Evolutionary conservation across 2,797 vertebrate genomes (phyloP), one percentile per base, ranked within the genome.

Genomic region (Siniperca undulata): DNA sequence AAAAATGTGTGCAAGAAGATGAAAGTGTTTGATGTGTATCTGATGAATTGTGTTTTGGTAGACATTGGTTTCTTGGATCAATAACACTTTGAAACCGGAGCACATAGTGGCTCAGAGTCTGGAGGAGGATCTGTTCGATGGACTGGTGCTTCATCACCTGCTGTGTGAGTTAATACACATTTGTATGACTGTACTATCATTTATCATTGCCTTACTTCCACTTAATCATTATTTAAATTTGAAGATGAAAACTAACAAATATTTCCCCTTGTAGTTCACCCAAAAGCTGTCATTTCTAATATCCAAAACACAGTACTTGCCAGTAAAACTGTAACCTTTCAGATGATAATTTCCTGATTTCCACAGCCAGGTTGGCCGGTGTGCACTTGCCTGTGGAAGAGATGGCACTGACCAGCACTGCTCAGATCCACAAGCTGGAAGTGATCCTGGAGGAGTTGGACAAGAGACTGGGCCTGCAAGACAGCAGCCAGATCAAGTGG

Each of bases 91-190:
- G 81, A 95, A 96, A 72, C 27, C 83, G 0, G 97, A 99, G 69
- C 97, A 99, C 90, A 97, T 99, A 4, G 95, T 99, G 65, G 97
- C 98, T 75, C 96, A 95, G 90, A 96, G 91, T 83, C 85, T 99
- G 92, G 97, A 99, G 83, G 97, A 99, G 80, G 98, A 99, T 91
- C 82, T 99, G 20, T 99, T 91, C 0, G 98, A 99, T 17, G 98
- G 98, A 24, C 95, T 99, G 67, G 95, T 99, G n/a, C 96, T 99
- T 85, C 97, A 99, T 92, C 98, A 99, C 90, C 95, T 99, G 66
- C 92, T 99, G 86, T 94, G 98, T 99, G 93, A 97, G 96, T 77
- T 74, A 7, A 77, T 42, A 10, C 69, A 76, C 55, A 70, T 84
- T 83, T 84, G 0, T 44, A 24, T 19, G 27, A 27, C 34, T 65